Conservation (phyloP, 30 jellyfish, hydroid and myxozoan species). For the Aurelia aurita region DNA sequence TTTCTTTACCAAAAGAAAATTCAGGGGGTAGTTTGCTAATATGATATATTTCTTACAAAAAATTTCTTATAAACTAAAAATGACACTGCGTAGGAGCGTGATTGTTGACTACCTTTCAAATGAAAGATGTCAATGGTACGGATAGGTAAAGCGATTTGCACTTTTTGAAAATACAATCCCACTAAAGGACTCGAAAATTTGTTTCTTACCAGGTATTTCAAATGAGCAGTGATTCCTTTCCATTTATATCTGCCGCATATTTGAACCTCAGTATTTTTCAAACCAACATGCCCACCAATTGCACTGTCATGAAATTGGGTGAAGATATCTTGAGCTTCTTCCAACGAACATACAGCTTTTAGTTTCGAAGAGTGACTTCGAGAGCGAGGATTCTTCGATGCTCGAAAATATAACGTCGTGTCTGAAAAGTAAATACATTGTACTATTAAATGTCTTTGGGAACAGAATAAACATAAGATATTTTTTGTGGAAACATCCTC, state of each 20-base stretch:
- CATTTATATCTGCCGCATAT: conserved; percentile 19
- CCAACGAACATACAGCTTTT: conserved; percentile 26
- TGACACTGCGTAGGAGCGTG: no score
- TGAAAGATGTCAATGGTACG: no score
- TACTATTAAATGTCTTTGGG: not conserved
- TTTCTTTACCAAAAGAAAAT: no score
- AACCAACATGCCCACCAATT: conserved; percentile 46
- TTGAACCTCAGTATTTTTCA: conserved; percentile 3
- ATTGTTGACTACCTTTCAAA: no score
- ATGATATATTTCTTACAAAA: no score
- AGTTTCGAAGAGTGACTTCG: conserved; percentile 25
- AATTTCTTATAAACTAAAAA: no score
- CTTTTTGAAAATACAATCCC: no score
- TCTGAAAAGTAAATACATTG: not conserved
- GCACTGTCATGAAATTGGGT: conserved; percentile 37
- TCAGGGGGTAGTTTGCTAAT: no score
- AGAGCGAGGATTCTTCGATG: not conserved
- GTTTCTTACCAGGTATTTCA: conserved; percentile 18
- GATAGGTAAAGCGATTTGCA: no score
- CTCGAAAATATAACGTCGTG: not conserved
- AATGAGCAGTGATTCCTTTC: conserved; percentile 33
- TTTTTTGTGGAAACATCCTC: not conserved
- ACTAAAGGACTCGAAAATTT: not conserved
- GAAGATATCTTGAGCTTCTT: conserved; percentile 16
- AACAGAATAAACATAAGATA: not conserved